Evolutionary conservation across 2,113 vertebrate species (phyloP).

Genomic region (Cephalopholis sonnerati): DNA sequence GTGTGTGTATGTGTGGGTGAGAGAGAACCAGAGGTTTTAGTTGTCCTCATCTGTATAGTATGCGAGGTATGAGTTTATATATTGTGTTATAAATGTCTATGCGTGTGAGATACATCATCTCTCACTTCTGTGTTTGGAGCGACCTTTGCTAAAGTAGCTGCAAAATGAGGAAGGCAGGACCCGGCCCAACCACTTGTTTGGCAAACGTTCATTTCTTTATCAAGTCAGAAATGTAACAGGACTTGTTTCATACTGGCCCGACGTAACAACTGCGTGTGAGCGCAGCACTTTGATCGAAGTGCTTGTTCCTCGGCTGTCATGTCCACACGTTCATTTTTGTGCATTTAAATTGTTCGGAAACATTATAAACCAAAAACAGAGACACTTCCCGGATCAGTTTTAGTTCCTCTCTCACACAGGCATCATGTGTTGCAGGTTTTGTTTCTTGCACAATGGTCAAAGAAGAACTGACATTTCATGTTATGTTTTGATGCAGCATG

Average conservation of each 20-base stretch:
- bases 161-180: constrained; percentile 34
- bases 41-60: neutral
- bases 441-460: neutral
- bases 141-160: neutral
- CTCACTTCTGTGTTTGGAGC: constrained; percentile 4
- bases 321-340: neutral
- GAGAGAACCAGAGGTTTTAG: no score
- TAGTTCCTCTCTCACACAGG: constrained; percentile 64
- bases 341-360: constrained; percentile 7
- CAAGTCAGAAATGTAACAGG: constrained; percentile 49
- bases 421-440: constrained; percentile 41
- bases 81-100: neutral
- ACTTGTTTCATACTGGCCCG: constrained; percentile 26
- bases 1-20: neutral
- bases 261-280: neutral
- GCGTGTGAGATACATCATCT: neutral
- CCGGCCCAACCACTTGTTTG: neutral
- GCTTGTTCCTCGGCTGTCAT: neutral
- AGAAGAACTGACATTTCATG: neutral
- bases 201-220: neutral
- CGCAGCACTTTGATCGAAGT: neutral
- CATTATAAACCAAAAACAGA: constrained; percentile 14
- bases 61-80: neutral
- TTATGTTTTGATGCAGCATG: neutral
- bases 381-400: constrained; percentile 52